phyloP scores from a whole-genome alignment of 2,888 invertebrate species.

The Acanthosoma haemorrhoidale region DNA sequence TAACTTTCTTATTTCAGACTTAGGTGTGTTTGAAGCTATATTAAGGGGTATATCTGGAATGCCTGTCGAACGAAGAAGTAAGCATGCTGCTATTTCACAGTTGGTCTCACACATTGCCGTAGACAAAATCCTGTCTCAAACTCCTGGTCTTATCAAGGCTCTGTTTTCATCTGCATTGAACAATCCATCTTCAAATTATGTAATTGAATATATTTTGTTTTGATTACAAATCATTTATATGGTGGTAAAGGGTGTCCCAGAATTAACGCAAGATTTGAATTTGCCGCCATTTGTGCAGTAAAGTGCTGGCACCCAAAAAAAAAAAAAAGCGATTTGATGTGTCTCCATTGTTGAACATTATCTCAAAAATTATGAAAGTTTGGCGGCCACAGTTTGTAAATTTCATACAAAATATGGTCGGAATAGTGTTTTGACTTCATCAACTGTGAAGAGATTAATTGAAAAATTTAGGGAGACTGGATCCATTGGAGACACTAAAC shows the following conservation, averaged over 20 bases:
- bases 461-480: too few species aligned
- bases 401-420: too few species aligned
- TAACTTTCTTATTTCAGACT: conserved; percentile 29
- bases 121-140: conserved; percentile 26
- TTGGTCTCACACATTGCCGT: conserved; percentile 35
- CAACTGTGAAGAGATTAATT: too few species aligned
- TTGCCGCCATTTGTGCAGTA: too few species aligned
- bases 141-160: conserved; percentile 31
- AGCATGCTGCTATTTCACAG: conserved; percentile 36
- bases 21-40: conserved; percentile 33
- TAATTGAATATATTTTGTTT: background rate
- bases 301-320: too few species aligned
- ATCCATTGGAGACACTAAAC: too few species aligned
- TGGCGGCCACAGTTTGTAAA: too few species aligned
- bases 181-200: conserved; percentile 32
- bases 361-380: too few species aligned
- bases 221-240: background rate
- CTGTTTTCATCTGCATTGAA: conserved; percentile 33
- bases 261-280: too few species aligned
- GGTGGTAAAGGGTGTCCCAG: background rate
- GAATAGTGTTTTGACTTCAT: too few species aligned
- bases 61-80: conserved; percentile 35
- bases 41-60: conserved; percentile 26
- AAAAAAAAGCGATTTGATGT: too few species aligned
- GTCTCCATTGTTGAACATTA: too few species aligned